Conservation (phyloP, 2,113 vertebrate genomes). For the Antigone vipio region DNA sequence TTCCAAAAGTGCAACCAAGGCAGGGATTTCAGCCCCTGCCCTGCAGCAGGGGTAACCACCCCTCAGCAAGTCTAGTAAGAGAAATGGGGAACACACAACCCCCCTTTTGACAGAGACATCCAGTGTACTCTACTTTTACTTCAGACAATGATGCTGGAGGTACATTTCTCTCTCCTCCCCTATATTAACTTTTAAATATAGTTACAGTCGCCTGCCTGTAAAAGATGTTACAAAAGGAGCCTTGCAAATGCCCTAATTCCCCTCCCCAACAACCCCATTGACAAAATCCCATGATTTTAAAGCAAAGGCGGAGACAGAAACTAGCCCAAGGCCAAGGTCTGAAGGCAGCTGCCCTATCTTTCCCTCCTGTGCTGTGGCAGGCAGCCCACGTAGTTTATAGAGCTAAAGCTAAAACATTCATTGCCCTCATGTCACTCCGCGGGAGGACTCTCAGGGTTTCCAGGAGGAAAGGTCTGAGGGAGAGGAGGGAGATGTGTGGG, state of each 20-base stretch:
- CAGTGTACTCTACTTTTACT: background rate
- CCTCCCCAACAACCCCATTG: background rate
- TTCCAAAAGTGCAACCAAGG: background rate
- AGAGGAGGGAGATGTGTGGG: background rate
- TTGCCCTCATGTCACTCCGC: background rate
- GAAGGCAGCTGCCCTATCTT: background rate
- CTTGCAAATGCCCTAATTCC: background rate
- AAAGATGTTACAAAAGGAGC: background rate
- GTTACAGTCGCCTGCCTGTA: background rate
- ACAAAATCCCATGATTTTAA: background rate
- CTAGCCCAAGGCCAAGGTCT: background rate
- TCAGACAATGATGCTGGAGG: background rate
- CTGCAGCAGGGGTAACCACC: background rate
- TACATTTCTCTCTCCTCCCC: background rate
- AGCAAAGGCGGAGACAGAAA: background rate
- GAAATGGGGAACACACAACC: background rate
- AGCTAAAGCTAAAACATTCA: background rate
- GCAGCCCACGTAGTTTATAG: background rate
- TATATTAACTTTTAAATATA: background rate
- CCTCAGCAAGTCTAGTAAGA: background rate
- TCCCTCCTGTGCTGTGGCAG: background rate
- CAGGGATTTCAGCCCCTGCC: background rate
- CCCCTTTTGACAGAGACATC: background rate
- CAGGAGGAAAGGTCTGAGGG: background rate
- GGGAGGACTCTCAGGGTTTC: background rate